Base-by-base conservation (phyloP, 2,888 invertebrate genomes). In the Rapana venosa region DNA sequence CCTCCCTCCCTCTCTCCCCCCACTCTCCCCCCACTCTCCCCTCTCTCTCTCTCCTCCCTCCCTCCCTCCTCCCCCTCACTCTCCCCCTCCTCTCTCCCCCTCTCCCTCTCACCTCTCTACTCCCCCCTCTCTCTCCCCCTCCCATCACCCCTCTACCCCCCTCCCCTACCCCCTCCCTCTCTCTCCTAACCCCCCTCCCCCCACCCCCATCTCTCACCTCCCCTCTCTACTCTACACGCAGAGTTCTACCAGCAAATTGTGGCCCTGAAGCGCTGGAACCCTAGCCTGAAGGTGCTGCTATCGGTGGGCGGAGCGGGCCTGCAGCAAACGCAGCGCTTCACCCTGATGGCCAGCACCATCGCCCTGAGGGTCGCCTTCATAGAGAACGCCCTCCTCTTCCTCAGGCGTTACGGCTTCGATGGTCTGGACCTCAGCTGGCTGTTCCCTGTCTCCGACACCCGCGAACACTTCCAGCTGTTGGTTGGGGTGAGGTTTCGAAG, bases 351-450 rank as follows among this genome's bases (percentile, higher is more conserved):
- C 66, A 66, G 86, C 61, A 86, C 20, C 26, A 8, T 5, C 0
- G 4, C 5, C 32, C 20, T 35, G 1, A 32, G n/a, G 6, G 11
- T 6, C 0, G 32, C 20, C 8, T 86, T 86, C 66, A 32, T 22
- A 8, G 32, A 66, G 8, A 86, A 86, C n/a, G 35, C 35, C 86
- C 61, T 86, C 86, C 30, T 5, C 15, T 86, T 86, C 22, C 66
- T 86, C 5, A 11, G 66, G 22, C 61, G n/a, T 8, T 6, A n/a
- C 22, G 66, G 86, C 32, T 86, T 86, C 13, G 86, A 86, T 30
- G 86, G 86, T 2, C 26, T 86, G 86, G 86, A 86, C 35, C 30
- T 86, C 30, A 66, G 66, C 66, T 86, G 86, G 86, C 66, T 66
- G 30, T 86, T 86, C 35, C 86, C 86, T 6, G 35, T 30, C 6